Base-by-base conservation (phyloP, 2,797 vertebrate species). In the Brachymystax lenok region DNA sequence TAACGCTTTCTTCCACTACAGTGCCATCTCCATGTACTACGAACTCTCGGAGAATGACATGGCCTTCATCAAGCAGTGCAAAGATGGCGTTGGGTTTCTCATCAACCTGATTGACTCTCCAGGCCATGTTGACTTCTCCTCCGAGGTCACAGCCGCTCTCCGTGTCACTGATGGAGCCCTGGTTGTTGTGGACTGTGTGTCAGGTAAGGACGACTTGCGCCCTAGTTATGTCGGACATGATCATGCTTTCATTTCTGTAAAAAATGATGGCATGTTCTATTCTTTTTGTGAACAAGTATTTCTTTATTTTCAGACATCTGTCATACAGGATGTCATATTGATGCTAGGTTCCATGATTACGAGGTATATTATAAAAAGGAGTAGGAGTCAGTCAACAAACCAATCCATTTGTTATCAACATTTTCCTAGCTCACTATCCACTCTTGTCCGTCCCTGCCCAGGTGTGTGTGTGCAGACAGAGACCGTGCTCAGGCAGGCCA, bases 31-130 rank as follows among this genome's bases (percentile, higher is more conserved):
- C 50, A 73, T 99, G 16, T 99, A 89, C 86, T 99, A 98, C 0
- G 97, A 98, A 84, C 93, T 98, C 10, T 74, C 77, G 0, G 95
- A 97, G 1, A 95, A 94, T 0, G 96, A 99, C 73, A 27, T 98
- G 92, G 96, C 97, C 64, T 99, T 98, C 90, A 98, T 99, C 85
- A 99, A 98, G 94, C 97, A 98, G 79, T 88, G 91, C 88, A 98
- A 95, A 78, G 97, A 99, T 74, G 98, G 98, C 0, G 72, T 85
- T 1, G 97, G 98, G 50, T 99, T 99, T 83, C 93, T 99, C 77
- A 99, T 99, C 91, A 99, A 99, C 88, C 89, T 99, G 85, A 99
- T 99, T 0, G 97, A 99, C 77, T 98, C 97, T 12, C 98, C 98
- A 0, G 98, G 98, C 3, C 98, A 99, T 0, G 97, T 98, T 2